Evolutionary conservation across 2,113 vertebrate genomes (phyloP).

Genomic region (Sceloporus tristichus): DNA sequence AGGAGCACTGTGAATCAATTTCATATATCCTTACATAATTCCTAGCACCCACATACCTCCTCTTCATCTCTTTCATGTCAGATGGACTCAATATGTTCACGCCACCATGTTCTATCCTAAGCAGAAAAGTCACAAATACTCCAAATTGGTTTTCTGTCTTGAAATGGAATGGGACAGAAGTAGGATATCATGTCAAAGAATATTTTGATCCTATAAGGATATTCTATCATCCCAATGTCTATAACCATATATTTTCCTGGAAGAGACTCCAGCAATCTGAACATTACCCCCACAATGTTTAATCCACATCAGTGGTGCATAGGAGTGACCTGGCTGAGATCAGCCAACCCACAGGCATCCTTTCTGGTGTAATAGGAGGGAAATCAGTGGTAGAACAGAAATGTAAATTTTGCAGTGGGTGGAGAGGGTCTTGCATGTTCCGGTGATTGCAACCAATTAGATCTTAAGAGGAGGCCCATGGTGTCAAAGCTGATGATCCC

Average conservation of each 20-base stretch:
- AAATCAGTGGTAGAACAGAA: too few relatives aligned
- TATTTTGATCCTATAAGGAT: neutral
- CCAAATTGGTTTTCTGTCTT: neutral
- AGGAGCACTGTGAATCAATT: neutral
- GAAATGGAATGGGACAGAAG: neutral
- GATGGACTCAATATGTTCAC: neutral
- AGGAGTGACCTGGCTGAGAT: too few relatives aligned
- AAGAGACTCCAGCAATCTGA: too few relatives aligned
- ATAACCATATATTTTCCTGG: neutral
- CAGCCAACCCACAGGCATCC: too few relatives aligned
- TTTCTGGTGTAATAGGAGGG: too few relatives aligned
- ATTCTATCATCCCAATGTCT: neutral
- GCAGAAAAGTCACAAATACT: conserved; percentile 6
- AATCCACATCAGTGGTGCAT: too few relatives aligned
- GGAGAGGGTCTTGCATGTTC: too few relatives aligned
- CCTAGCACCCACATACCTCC: neutral
- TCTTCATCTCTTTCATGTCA: neutral
- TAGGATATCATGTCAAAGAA: neutral
- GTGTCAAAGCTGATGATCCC: too few relatives aligned
- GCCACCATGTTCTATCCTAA: neutral
- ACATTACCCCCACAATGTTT: too few relatives aligned
- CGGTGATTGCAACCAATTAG: too few relatives aligned
- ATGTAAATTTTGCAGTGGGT: too few relatives aligned
- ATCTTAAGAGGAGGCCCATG: too few relatives aligned
- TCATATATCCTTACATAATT: neutral